Evolutionary conservation across 2,113 vertebrate species (phyloP).

Genomic region (Spilogale gracilis): DNA sequence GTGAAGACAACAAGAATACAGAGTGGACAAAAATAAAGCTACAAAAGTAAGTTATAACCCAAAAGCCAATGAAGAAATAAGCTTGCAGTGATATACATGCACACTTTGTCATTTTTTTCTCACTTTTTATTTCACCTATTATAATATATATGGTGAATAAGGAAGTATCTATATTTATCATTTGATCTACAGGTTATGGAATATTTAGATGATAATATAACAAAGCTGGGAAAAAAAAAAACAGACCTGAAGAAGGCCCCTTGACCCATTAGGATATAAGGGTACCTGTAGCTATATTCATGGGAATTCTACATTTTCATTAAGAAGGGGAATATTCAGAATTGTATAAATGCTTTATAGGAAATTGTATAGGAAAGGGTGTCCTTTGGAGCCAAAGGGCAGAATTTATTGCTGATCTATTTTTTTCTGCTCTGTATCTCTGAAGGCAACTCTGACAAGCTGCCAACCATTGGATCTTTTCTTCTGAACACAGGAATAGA

Average conservation of each 20-base stretch:
- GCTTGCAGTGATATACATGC: neutral
- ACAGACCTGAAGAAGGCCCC: neutral
- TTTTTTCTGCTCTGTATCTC: neutral
- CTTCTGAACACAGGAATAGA: neutral
- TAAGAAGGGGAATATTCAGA: neutral
- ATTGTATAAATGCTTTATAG: neutral
- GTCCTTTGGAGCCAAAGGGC: neutral
- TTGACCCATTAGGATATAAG: neutral
- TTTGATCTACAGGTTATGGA: neutral
- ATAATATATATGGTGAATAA: neutral
- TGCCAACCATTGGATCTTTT: neutral
- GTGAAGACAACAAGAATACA: neutral
- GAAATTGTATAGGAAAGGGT: neutral
- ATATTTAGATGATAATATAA: slow-evolving; percentile 24
- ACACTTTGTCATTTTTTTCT: neutral
- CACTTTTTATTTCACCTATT: neutral
- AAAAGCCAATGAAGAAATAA: neutral
- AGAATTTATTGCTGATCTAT: neutral
- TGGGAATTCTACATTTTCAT: neutral
- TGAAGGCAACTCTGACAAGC: neutral
- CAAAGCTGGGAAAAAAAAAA: neutral
- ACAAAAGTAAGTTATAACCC: neutral
- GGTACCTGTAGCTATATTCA: neutral
- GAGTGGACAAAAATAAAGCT: neutral
- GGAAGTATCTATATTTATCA: neutral